Conservation (phyloP, 92 coral and sea anemone genomes). For the Zoanthus gigantus region DNA sequence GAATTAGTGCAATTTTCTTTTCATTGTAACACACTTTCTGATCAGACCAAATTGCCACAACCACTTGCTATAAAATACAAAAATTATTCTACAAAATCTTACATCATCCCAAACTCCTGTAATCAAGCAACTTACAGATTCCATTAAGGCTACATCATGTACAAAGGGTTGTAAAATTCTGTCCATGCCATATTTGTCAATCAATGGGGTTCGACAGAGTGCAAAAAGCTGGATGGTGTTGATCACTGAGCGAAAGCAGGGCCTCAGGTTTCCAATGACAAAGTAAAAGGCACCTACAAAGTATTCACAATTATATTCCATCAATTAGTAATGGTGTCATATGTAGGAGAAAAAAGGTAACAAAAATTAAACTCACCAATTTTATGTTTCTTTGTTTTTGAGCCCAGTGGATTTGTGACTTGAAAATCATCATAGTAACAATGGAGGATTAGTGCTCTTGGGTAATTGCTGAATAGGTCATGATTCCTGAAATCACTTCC, state of each 20-base stretch:
- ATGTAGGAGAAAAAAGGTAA: neutral
- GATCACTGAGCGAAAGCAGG: slow-evolving; percentile 64
- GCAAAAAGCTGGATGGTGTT: slow-evolving; percentile 72
- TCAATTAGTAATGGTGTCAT: too few species aligned
- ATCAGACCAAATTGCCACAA: neutral
- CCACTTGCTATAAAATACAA: neutral
- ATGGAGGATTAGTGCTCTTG: slow-evolving; percentile 66
- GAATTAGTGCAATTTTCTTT: too few species aligned
- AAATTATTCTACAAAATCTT: neutral
- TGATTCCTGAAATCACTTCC: slow-evolving; percentile 62
- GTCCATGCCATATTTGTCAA: slow-evolving; percentile 72
- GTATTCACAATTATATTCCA: neutral
- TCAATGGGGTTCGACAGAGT: slow-evolving; percentile 62
- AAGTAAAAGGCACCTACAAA: slow-evolving; percentile 78
- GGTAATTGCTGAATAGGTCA: slow-evolving; percentile 56
- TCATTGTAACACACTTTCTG: too few species aligned
- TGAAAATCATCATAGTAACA: slow-evolving; percentile 82
- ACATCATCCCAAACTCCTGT: neutral
- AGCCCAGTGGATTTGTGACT: slow-evolving; percentile 81
- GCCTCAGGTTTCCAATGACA: slow-evolving; percentile 72
- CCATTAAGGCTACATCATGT: slow-evolving; percentile 61
- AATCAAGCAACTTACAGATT: slow-evolving; percentile 58
- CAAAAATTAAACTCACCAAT: slow-evolving; percentile 38
- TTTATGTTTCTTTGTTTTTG: slow-evolving; percentile 73
- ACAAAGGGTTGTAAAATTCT: slow-evolving; percentile 73